A percentile compares a stretch with the other conserved stretches of the same genome.
phyloP scores from a whole-genome alignment of 2,797 vertebrate species.

The Philypnodon macrostomus region DNA sequence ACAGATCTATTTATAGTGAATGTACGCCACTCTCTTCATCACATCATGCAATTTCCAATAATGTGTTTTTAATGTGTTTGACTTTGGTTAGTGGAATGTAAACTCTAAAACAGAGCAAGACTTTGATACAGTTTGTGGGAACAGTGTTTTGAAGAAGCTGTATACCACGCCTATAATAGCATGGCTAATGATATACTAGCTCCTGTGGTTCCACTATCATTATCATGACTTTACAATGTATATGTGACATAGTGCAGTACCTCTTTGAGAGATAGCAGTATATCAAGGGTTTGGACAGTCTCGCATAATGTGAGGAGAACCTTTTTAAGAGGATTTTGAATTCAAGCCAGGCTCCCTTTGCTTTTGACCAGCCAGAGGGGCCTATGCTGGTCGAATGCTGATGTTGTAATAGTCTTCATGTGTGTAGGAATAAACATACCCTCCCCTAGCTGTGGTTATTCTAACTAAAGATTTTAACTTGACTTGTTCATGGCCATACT shows the following conservation, averaged over 20 bases:
- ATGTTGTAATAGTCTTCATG: conserved; percentile 3
- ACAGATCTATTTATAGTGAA: neutral
- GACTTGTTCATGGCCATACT: conserved; percentile 3
- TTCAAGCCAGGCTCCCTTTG: conserved; percentile 28
- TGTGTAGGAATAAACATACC: conserved; percentile 1
- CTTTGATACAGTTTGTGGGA: conserved; percentile 12
- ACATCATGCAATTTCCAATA: conserved; percentile 10
- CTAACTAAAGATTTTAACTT: conserved; percentile 3
- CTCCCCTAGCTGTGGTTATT: conserved; percentile 5
- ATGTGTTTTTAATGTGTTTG: conserved; percentile 10
- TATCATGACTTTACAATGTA: conserved; percentile 4
- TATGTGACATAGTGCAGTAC: neutral
- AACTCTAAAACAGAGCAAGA: conserved; percentile 5
- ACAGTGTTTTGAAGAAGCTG: neutral
- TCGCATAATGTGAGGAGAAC: conserved; percentile 2
- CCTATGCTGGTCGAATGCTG: conserved; percentile 6
- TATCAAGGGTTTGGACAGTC: conserved; percentile 4
- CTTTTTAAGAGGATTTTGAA: conserved; percentile 33
- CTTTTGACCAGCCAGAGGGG: conserved; percentile 36
- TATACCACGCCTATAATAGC: conserved; percentile 2
- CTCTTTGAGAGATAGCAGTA: neutral
- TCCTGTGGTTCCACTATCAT: neutral
- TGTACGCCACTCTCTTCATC: neutral
- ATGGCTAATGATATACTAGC: conserved; percentile 2
- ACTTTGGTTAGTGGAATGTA: conserved; percentile 8